A percentile compares a stretch with the other conserved stretches of the same genome.
Evolutionary conservation across 2,797 vertebrate genomes (phyloP).

Genomic region (Poecile montanus): DNA sequence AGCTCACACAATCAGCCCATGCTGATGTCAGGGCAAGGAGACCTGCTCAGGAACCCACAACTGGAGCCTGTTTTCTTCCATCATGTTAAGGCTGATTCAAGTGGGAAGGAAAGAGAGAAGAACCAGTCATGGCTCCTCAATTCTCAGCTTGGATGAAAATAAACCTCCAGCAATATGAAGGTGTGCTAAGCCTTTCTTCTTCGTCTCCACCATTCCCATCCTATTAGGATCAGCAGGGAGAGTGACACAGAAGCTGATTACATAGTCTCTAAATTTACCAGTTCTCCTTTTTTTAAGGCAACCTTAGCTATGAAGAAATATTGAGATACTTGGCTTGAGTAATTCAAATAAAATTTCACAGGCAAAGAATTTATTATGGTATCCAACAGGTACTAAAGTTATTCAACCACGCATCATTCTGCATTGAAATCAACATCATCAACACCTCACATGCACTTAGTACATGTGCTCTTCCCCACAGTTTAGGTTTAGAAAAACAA

Average conservation of each 20-base stretch:
- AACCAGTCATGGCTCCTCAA: background rate
- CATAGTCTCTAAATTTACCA: background rate
- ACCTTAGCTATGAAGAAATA: background rate
- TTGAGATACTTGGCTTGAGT: background rate
- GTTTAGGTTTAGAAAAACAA: background rate
- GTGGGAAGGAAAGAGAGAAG: background rate
- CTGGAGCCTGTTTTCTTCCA: background rate
- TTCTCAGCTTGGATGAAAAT: background rate
- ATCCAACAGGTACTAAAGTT: background rate
- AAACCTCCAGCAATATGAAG: background rate
- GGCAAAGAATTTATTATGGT: background rate
- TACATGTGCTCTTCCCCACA: background rate
- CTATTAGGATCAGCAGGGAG: background rate
- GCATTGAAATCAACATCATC: background rate
- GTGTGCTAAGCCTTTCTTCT: background rate
- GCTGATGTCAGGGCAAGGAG: background rate
- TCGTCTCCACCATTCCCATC: background rate
- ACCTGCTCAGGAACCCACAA: background rate
- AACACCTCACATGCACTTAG: background rate
- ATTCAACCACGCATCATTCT: rapidly evolving
- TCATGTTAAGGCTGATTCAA: rapidly evolving
- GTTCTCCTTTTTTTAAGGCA: background rate
- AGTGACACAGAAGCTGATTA: background rate
- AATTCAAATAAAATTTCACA: background rate
- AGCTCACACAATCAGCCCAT: background rate